Evolutionary conservation across 92 coral and sea anemone species (phyloP).

Genomic region (Paragorgia papillata): DNA sequence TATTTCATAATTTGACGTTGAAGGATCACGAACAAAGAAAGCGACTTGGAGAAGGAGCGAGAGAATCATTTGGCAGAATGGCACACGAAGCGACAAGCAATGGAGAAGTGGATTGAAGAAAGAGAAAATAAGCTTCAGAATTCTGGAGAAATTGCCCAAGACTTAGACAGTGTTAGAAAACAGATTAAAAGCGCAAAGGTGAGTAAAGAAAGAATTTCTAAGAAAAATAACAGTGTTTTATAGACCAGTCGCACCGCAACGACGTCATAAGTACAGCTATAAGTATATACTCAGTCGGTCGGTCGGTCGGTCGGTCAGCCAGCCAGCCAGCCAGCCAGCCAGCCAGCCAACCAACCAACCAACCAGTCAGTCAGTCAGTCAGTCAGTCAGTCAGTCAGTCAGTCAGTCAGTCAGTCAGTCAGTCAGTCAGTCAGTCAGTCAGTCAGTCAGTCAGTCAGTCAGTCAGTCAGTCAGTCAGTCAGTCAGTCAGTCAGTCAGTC

Average conservation of each 20-base stretch:
- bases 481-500: too few species aligned
- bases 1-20: neutral
- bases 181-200: constrained; percentile 24
- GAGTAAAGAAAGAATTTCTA: neutral
- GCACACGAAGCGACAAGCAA: neutral
- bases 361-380: too few species aligned
- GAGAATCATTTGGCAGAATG: constrained; percentile 28
- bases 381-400: too few species aligned
- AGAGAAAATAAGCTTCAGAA: constrained; percentile 12
- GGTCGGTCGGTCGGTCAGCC: too few species aligned
- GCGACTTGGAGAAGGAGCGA: constrained; percentile 30
- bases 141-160: constrained; percentile 11
- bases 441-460: too few species aligned
- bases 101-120: constrained; percentile 25
- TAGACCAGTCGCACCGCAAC: neutral
- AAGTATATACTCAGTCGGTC: too few species aligned
- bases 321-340: too few species aligned
- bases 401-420: too few species aligned
- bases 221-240: neutral
- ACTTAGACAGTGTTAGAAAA: constrained; percentile 21
- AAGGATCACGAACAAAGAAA: constrained; percentile 19
- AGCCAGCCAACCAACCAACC: too few species aligned
- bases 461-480: too few species aligned
- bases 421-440: too few species aligned
- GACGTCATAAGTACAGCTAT: too few species aligned